Base-by-base conservation (phyloP, 2,113 vertebrate genomes). In the Ictalurus furcatus region DNA sequence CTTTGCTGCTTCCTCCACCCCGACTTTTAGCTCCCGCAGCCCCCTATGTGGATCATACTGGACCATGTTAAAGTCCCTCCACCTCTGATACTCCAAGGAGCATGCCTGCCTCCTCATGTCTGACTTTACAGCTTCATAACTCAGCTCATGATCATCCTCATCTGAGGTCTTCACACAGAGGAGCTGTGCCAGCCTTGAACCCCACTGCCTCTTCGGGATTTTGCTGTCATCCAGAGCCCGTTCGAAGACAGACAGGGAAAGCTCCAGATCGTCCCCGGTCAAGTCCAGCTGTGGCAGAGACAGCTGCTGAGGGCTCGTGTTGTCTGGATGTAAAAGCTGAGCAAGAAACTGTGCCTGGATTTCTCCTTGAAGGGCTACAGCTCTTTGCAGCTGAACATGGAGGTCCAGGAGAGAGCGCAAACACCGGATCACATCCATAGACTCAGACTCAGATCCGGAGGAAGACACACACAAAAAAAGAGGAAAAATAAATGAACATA, bases 371-470 rank as follows among this genome's bases (percentile, higher is more conserved):
- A 90, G 82, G 30, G 87, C 89, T 65, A 90, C 87, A 85, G 89
- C 89, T 85, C 84, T 88, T 40, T 90, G 89, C 54, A 88, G 83
- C 76, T 90, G 89, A 85, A 78, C 67, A 9, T 90, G 89, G 34
- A 90, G 89, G 83, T 90, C 89, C 87, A 88, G 76, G 28, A 90
- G 87, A 81, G 87, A 90, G 30, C 87, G 84, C 28, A 90, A 85
- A 86, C 89, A 90, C 52, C 56, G 37, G 40, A 90, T 82, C 34
- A 88, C 63, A 82, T 90, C 89, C 89, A 90, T 90, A 6, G 34
- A 13, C 30, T 79, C 83, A 69, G 28, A 89, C 3, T 84, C 34
- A 54, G 34, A 48, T 44, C 8, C 40, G 65, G 16, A 44, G 37
- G 12, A 80, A 58, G 14, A 61, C 12, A 40, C 44, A 48, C 44